Percentiles rank a stretch among this genome's conserved stretches.
Evolutionary conservation across 2,888 invertebrate species (phyloP).

Genomic region (Trachelus troglodyta): DNA sequence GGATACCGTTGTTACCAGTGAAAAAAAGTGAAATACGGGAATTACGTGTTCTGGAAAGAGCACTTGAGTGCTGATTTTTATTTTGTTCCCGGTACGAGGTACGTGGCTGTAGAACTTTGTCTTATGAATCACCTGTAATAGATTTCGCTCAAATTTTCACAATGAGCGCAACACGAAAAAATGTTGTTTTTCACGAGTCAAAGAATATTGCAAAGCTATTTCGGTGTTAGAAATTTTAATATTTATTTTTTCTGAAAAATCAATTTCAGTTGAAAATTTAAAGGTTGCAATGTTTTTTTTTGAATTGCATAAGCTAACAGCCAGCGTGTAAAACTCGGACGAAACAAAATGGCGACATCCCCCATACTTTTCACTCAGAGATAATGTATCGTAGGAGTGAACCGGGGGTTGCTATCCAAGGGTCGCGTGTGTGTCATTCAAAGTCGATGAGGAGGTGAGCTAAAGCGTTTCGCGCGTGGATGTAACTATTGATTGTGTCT

Average conservation of each 20-base stretch:
- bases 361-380: conserved; percentile 14
- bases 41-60: conserved; percentile 61
- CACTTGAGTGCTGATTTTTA: conserved; percentile 50
- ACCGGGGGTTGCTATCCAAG: conserved; percentile 24
- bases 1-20: conserved; percentile 43
- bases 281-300: not conserved
- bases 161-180: not conserved
- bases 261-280: not conserved
- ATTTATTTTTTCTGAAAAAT: not conserved
- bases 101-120: too few species aligned
- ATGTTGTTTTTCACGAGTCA: not conserved
- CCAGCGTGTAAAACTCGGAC: not conserved
- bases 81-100: conserved; percentile 41
- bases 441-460: conserved; percentile 45
- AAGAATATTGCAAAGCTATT: not conserved
- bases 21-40: conserved; percentile 47
- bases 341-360: conserved; percentile 32
- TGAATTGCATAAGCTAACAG: not conserved
- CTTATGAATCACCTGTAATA: too few species aligned
- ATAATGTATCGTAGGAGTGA: conserved; percentile 26
- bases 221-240: not conserved
- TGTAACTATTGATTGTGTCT: conserved; percentile 51
- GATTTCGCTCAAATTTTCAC: too few species aligned
- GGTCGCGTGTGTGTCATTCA: conserved; percentile 32
- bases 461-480: conserved; percentile 37